Conservation (phyloP, 2,797 vertebrate species). For the Leucoraja ocellata region DNA sequence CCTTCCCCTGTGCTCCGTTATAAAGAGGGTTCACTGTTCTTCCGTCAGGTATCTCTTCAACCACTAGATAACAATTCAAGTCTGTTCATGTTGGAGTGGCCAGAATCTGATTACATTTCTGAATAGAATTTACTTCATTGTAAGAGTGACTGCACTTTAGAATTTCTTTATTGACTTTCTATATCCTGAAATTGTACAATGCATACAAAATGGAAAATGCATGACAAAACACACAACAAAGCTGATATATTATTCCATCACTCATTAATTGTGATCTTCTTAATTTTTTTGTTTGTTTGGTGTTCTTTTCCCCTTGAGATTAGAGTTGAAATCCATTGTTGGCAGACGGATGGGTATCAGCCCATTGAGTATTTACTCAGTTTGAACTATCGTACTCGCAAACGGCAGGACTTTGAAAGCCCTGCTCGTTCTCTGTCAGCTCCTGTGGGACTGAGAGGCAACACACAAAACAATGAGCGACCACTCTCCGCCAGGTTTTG, state of each 20-base stretch:
- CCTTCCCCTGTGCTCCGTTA: too few relatives aligned
- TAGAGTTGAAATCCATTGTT: slow-evolving; percentile 29
- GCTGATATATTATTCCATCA: not conserved
- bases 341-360: slow-evolving; percentile 28
- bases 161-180: not conserved
- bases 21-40: too few relatives aligned
- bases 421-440: not conserved
- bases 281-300: not conserved
- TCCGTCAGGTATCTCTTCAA: too few relatives aligned
- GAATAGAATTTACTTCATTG: too few relatives aligned
- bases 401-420: not conserved
- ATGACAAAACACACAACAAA: not conserved
- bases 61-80: too few relatives aligned
- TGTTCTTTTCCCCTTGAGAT: slow-evolving; percentile 1
- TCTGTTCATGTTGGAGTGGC: too few relatives aligned
- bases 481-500: not conserved
- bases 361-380: slow-evolving; percentile 34
- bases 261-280: slow-evolving; percentile 1
- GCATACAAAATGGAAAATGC: not conserved
- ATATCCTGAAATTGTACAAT: not conserved
- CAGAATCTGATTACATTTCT: too few relatives aligned
- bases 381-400: not conserved
- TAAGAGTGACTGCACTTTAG: not conserved
- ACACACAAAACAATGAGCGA: slow-evolving; percentile 1
- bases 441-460: not conserved